phyloP scores from a whole-genome alignment of 2,113 vertebrate genomes.

The Cottus gobio region DNA sequence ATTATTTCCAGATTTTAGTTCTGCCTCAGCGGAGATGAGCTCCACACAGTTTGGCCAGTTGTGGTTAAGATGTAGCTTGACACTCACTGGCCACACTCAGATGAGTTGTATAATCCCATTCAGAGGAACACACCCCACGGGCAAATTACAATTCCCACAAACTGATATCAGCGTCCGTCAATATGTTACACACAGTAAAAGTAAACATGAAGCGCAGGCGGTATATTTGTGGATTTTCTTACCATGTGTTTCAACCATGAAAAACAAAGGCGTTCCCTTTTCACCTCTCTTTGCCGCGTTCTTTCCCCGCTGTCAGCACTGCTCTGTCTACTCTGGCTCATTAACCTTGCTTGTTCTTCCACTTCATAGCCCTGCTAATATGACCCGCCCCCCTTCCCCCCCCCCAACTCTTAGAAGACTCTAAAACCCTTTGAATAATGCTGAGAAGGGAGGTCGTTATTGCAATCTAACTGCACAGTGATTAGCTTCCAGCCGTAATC shows the following conservation, averaged over 20 bases:
- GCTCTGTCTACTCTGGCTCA: slow-evolving; percentile 82
- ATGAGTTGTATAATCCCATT: slow-evolving; percentile 78
- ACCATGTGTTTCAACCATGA: slow-evolving; percentile 43
- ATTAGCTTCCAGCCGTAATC: slow-evolving; percentile 30
- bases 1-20: slow-evolving; percentile 99
- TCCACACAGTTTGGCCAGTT: slow-evolving; percentile 88
- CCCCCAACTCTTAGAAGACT: slow-evolving; percentile 59
- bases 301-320: slow-evolving; percentile 77
- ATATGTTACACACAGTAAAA: slow-evolving; percentile 15
- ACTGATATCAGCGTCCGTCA: slow-evolving; percentile 46
- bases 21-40: slow-evolving; percentile 91
- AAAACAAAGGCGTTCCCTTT: slow-evolving; percentile 64
- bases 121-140: slow-evolving; percentile 50
- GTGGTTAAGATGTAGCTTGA: slow-evolving; percentile 89
- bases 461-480: slow-evolving; percentile 56
- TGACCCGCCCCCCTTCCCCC: slow-evolving; percentile 41
- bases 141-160: slow-evolving; percentile 51
- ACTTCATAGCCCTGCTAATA: slow-evolving; percentile 81
- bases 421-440: slow-evolving; percentile 69
- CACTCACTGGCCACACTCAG: slow-evolving; percentile 72
- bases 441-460: slow-evolving; percentile 66
- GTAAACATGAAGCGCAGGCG: not conserved
- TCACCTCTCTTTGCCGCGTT: slow-evolving; percentile 66
- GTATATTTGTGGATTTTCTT: not conserved
- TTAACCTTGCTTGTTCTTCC: slow-evolving; percentile 86